Base-by-base conservation (phyloP, 2,888 invertebrate species). In the Syrphus vitripennis region DNA sequence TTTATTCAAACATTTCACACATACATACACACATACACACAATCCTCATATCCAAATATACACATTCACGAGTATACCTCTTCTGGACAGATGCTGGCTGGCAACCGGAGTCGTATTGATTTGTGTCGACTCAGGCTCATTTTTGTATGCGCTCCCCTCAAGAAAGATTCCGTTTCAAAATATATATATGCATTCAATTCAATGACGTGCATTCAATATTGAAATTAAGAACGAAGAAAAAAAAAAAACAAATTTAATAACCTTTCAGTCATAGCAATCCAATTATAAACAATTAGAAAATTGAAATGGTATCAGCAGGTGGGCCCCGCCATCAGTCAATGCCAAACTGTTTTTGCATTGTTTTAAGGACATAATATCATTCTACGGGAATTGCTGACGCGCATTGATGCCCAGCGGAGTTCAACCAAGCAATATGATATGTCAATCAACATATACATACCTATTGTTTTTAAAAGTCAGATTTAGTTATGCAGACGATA, bases 1-100 rank as follows among this genome's bases (percentile, higher is more conserved):
- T 91, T 91, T 91, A 91, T 91, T 91, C 90, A 91, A 91, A 91
- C 90, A 89, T 87, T 86, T 87, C 88, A 88, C 69, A 88, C 80
- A 72, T n/a, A n/a, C 70, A 81, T 55, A 76, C 53, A 75, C 40
- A 57, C 70, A 34, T 26, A 45, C 67, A 37, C 48, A 37, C 61
- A 78, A 24, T 37, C 37, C 3, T 6, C 10, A 37, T 37, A 12
- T 83, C 84, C 88, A 88, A 55, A 88, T 72, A 67, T 72, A 81
- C 71, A 76, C 48, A 75, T 48, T 55, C 48, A 42, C 26, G 14
- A 65, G 50, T 45, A 3, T 4, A 29, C 16, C 29, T 31, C 12
- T 29, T 14, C 40, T 78, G 63, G 72, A 34, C 86, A 88, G 87
- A 86, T 86, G 87, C 34, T 50, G 37, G 45, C 10, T 40, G 48